Conservation (phyloP, 53 echinoderm and acorn worm species). For the Patiria pectinifera region DNA sequence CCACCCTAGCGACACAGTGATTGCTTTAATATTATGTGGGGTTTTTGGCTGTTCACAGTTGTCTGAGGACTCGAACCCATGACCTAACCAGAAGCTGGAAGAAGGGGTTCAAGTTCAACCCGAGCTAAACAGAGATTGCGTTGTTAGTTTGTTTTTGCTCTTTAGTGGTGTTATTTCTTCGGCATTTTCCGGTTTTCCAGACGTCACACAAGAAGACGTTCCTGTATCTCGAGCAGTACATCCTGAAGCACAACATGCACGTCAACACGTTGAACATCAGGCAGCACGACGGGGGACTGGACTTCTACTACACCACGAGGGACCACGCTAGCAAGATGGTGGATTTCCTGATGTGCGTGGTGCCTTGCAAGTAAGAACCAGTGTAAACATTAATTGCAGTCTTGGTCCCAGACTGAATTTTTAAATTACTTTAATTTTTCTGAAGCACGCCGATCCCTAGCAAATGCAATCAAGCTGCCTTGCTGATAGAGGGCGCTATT, state of each 20-base stretch:
- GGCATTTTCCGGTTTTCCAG: conserved; percentile 35
- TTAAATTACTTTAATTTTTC: no score
- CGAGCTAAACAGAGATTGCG: not conserved
- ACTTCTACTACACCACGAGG: conserved; percentile 81
- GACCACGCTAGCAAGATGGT: conserved; percentile 91
- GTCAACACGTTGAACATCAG: conserved; percentile 87
- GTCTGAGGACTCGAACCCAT: no score
- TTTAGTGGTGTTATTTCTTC: not conserved
- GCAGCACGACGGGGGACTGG: conserved; percentile 92
- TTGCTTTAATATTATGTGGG: no score
- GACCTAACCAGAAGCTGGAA: no score
- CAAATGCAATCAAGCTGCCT: no score
- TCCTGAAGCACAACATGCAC: conserved; percentile 89
- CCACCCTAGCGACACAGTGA: no score
- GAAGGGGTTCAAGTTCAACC: no score
- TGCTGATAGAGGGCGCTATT: no score
- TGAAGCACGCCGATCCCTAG: no score
- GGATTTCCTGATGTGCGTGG: conserved; percentile 81
- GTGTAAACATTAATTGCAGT: not conserved
- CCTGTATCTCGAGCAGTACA: conserved; percentile 92
- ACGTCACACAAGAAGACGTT: conserved; percentile 98
- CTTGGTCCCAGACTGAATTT: no score
- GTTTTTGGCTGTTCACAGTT: no score
- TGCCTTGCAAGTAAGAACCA: conserved; percentile 89
- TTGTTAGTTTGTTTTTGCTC: not conserved